Evolutionary conservation across 1,140 invertebrate species (phyloP), one percentile per base, ranked within the genome.

Genomic region (Euura lappo): DNA sequence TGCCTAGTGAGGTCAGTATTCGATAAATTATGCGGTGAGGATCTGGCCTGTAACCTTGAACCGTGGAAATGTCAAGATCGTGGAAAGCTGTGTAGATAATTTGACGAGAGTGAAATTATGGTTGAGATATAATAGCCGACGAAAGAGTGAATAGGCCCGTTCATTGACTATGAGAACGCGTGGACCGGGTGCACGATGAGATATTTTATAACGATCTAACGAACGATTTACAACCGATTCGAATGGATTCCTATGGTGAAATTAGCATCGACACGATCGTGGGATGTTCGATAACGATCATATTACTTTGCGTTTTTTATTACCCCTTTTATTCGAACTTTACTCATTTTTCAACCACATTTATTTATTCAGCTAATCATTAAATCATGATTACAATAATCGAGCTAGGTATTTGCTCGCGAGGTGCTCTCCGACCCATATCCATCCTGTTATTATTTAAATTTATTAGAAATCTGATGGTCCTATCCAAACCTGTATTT

Each of bases 391-490:
- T 68, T 68, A 68, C 66, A 70, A 70, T 70, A 70, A 70, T 70
- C 69, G 42, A 28, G n/a, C 13, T 60, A 60, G 3, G 51, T 60
- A 60, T 6, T 3, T 60, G 13, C 51, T 28, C 51, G 65, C 28
- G 28, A 28, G 28, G 28, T 28, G 28, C 69, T 73, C 65, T 66
- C 44, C 45, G 7, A 28, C 28, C 28, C 45, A 42, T 45, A 45
- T 10, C 75, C 67, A 43, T 68, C 67, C 43, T 45, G 69, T 64
- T 45, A 74, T 74, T 76, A 76, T 76, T 76, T 69, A 72, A 76
- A 76, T 76, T 76, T 72, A 76, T 74, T 76, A 74, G 71, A 76
- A 74, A 76, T 74, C 71, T 66, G 71, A 76, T 76, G 73, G 70
- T 45, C 51, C 64, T 44, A 45, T 28, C 64, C 43, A 44, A 75